Evolutionary conservation across 2,888 invertebrate species (phyloP), one percentile per base, ranked within the genome.

Genomic region (Herminia tarsipennalis): DNA sequence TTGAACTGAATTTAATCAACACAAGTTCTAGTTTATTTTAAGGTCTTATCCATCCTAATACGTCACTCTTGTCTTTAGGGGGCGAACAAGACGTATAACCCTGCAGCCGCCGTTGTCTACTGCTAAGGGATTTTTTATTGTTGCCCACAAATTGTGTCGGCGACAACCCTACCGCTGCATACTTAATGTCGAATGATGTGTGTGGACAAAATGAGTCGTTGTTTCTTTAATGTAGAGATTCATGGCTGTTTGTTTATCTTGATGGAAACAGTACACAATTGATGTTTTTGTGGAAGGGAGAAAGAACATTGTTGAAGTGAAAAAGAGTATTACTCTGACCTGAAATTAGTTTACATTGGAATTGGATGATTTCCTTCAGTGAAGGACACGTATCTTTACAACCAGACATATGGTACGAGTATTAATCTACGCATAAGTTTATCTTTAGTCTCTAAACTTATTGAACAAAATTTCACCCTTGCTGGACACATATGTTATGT

Each of bases 71-170:
- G 78, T 77, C 78, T 70, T 76, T 54, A 82, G 85, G 83, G 86
- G 83, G 18, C 76, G 75, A 86, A 82, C 82, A 90, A 91, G 90
- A 90, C 85, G 88, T 72, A 90, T 89, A 82, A 79, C 88, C 86
- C 83, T 72, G 70, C 81, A 71, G 72, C 68, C 67, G 59, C 81
- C 77, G 87, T 86, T 87, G 87, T 86, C 82, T 85, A 76, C 81
- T 78, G 85, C 83, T 88, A 89, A 90, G 88, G 90, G 89, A 86
- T 89, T 89, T 88, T 90, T 90, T 90, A 90, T 91, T 90, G 90
- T 91, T 86, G 81, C 78, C 78, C 79, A 68, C 88, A 86, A 90
- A 90, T 83, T 88, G 86, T 86, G 77, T 78, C 73, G 76, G 64
- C 70, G 72, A 66, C 79, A 73, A 78, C 85, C 87, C 85, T 78